phyloP scores from a whole-genome alignment of 2,797 vertebrate species.

The Trachurus trachurus region DNA sequence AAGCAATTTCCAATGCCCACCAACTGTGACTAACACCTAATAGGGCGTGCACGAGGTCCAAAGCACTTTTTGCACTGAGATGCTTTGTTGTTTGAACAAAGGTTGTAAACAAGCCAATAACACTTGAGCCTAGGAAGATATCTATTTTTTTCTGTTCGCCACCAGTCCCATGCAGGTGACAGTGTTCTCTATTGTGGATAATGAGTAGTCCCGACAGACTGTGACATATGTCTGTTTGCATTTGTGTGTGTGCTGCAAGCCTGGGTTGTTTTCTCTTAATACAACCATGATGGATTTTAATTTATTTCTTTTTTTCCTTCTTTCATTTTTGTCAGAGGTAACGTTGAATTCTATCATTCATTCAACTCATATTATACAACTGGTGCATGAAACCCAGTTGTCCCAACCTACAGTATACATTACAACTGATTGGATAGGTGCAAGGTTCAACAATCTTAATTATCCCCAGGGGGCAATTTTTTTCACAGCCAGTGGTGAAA shows the following conservation, averaged over 20 bases:
- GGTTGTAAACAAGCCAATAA: conserved; percentile 71
- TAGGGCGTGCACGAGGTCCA: conserved; percentile 62
- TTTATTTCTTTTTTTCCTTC: neutral
- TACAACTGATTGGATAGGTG: no score
- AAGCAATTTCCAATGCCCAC: conserved; percentile 79
- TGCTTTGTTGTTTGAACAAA: conserved; percentile 72
- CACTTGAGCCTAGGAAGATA: conserved; percentile 23
- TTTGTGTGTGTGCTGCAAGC: conserved; percentile 21
- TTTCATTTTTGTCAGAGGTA: neutral
- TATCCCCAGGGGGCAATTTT: no score
- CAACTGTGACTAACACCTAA: conserved; percentile 82
- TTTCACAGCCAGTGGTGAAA: no score
- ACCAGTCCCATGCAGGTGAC: conserved; percentile 13
- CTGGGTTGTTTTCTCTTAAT: neutral
- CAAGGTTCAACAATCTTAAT: no score
- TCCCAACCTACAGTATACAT: no score
- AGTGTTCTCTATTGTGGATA: conserved; percentile 28
- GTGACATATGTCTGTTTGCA: conserved; percentile 4
- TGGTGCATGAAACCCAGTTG: no score
- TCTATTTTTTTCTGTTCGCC: conserved; percentile 9
- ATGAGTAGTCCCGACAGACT: conserved; percentile 33
- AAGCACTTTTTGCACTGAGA: conserved; percentile 55
- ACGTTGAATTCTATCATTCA: neutral
- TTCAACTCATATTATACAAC: no score
- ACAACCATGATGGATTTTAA: neutral